phyloP scores from a whole-genome alignment of 2,113 vertebrate genomes.

The Grantiella picta region DNA sequence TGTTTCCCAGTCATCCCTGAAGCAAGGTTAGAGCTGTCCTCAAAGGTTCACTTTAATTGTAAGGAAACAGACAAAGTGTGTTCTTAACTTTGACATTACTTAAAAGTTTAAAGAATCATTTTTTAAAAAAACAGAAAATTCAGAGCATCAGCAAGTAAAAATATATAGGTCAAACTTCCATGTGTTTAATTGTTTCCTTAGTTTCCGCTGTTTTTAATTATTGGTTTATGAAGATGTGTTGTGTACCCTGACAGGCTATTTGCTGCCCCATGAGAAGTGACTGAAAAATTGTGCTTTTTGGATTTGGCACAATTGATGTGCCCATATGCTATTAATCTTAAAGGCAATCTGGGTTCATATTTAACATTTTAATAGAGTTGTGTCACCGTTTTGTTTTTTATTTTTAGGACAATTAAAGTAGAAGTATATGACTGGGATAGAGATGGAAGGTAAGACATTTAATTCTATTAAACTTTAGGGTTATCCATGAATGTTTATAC shows the following conservation, averaged over 20 bases:
- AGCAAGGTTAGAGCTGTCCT: not conserved
- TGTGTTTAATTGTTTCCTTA: not conserved
- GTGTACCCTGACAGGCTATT: not conserved
- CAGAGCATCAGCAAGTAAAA: not conserved
- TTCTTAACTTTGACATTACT: not conserved
- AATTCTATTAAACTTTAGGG: not conserved
- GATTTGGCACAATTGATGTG: not conserved
- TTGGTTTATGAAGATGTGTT: not conserved
- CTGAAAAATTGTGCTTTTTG: not conserved
- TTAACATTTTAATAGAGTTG: not conserved
- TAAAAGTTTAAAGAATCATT: not conserved
- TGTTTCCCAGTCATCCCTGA: not conserved
- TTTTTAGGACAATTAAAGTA: constrained; percentile 88
- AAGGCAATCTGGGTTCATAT: not conserved
- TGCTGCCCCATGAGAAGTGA: not conserved
- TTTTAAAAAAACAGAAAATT: not conserved
- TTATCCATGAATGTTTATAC: not conserved
- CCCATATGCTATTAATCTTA: not conserved
- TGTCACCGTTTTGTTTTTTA: not conserved
- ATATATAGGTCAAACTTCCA: not conserved
- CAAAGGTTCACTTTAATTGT: not conserved
- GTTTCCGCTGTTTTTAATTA: not conserved
- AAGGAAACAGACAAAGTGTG: not conserved
- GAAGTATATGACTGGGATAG: constrained; percentile 95
- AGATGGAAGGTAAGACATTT: constrained; percentile 85